Evolutionary conservation across 2,797 vertebrate genomes (phyloP).

Genomic region (Eidolon dupreanum): DNA sequence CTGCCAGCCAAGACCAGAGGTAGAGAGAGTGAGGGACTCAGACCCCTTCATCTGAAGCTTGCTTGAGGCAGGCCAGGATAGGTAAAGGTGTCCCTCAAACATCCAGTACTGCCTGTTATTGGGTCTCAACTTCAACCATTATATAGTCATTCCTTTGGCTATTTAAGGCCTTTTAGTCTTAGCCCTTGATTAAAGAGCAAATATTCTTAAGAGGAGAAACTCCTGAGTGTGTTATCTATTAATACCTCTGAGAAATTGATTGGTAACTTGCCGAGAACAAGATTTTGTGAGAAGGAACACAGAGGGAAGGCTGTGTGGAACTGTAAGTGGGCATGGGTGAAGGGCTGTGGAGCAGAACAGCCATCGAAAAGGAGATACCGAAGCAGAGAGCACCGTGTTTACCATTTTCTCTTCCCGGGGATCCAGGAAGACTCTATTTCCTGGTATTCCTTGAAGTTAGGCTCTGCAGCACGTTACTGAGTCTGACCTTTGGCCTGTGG

Average conservation of each 20-base stretch:
- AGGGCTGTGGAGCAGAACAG: not conserved
- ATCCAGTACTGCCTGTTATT: not conserved
- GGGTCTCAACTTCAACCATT: not conserved
- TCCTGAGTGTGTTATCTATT: not conserved
- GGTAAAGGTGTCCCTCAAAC: not conserved
- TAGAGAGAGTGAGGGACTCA: not conserved
- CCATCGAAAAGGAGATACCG: not conserved
- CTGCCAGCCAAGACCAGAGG: not conserved
- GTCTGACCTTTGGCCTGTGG: not conserved
- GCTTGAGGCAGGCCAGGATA: not conserved
- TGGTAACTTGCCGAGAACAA: not conserved
- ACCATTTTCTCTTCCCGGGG: not conserved
- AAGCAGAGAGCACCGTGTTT: not conserved
- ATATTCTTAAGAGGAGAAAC: not conserved
- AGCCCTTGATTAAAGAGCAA: constrained; percentile 15
- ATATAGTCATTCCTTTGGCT: not conserved
- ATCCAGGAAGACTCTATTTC: not conserved
- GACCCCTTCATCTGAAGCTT: not conserved
- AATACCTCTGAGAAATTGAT: not conserved
- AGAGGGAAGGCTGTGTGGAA: not conserved
- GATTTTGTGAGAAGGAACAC: not conserved
- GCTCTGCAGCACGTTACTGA: not conserved
- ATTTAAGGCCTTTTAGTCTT: not conserved
- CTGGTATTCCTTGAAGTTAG: not conserved
- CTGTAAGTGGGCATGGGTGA: not conserved